These are phyloP conservation scores for Eulemur mongoz DNA, from an alignment of 2,797 vertebrate species.

Conservation along the genomic window DNA sequence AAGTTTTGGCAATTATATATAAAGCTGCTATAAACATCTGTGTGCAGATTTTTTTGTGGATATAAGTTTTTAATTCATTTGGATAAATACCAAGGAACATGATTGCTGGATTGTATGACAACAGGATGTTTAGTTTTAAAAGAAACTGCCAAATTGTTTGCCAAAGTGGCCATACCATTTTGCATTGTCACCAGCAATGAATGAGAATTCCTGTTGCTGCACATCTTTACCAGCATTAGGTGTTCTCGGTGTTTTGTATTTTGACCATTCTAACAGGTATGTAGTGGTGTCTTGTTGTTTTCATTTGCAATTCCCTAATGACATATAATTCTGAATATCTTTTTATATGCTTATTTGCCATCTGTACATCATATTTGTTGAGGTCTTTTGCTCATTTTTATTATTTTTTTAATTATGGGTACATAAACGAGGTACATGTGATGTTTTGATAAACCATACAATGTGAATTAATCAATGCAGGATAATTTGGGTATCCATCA, in stretches of 20 bases:
- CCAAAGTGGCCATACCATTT: neutral
- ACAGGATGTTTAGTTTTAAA: neutral
- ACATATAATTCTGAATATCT: neutral
- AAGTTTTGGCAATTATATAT: neutral
- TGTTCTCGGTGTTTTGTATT: neutral
- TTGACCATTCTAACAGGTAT: neutral
- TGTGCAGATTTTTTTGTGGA: neutral
- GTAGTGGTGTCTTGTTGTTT: neutral
- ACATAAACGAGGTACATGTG: too few species aligned
- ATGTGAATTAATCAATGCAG: too few species aligned
- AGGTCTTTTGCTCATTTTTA: neutral
- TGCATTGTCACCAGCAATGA: neutral
- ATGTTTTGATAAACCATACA: too few species aligned
- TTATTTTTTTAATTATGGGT: too few species aligned
- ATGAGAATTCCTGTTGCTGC: neutral
- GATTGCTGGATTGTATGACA: neutral
- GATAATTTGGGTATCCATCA: too few species aligned
- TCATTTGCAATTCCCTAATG: neutral
- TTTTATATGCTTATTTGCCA: neutral
- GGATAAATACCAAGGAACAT: neutral
- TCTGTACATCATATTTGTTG: neutral
- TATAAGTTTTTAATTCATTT: neutral
- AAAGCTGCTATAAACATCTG: neutral
- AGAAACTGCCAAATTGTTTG: neutral
- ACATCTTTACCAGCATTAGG: neutral